Conservation (phyloP, 2,113 vertebrate genomes). For the Megaceryle torquata region DNA sequence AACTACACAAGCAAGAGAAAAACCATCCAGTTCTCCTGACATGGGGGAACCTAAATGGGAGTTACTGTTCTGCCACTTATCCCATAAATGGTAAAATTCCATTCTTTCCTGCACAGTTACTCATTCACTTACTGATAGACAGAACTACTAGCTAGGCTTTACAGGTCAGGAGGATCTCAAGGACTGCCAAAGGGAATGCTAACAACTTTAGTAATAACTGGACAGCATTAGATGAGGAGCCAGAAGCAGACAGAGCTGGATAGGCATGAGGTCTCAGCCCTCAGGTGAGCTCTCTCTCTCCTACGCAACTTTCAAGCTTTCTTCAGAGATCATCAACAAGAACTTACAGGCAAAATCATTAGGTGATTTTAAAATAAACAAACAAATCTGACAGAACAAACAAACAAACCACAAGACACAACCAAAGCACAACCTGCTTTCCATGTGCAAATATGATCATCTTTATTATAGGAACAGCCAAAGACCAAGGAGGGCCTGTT, state of each 20-base stretch:
- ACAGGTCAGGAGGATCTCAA: not conserved
- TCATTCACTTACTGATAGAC: not conserved
- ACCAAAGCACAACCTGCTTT: not conserved
- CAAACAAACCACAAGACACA: not conserved
- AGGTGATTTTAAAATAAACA: not conserved
- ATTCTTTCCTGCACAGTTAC: fast-evolving
- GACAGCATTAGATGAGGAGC: not conserved
- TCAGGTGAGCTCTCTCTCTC: not conserved
- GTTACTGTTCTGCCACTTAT: not conserved
- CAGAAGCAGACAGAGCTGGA: not conserved
- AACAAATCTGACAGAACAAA: not conserved
- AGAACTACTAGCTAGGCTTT: not conserved
- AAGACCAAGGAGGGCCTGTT: not conserved
- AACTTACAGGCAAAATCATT: not conserved
- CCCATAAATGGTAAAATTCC: not conserved
- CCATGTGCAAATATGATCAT: not conserved
- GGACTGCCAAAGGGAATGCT: not conserved
- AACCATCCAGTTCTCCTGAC: not conserved
- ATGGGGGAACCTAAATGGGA: not conserved
- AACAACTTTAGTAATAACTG: not conserved
- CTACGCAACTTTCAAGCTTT: not conserved
- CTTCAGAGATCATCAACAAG: not conserved
- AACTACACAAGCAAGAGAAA: not conserved
- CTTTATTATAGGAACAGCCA: not conserved
- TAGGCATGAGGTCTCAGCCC: not conserved